Evolutionary conservation across 1,140 invertebrate species (phyloP), one percentile per base, ranked within the genome.

Genomic region (Diachasma alloeum): DNA sequence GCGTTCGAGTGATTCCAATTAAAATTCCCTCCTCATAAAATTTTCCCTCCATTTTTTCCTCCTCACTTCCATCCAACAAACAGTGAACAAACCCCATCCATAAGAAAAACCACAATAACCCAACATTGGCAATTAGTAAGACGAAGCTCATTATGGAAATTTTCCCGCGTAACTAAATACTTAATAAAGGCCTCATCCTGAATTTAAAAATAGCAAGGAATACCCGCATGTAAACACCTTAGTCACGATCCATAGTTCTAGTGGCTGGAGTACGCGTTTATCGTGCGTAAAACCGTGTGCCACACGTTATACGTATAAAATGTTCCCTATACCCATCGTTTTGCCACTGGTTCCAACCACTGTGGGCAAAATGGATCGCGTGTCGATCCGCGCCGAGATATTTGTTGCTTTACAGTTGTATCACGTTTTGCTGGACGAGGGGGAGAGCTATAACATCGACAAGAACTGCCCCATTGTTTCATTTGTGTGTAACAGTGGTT

Each of bases 341-440:
- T 68, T 68, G 59, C 59, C 59, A 63, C 59, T 26, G 59, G 19
- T 39, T 37, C 37, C 59, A 42, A 1, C 24, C 42, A 42, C 44
- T 46, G 17, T 31, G 37, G n/a, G 63, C 26, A 37, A 68, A 83
- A 81, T 75, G 76, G 80, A 82, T 89, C 84, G 87, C 87, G 87
- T 89, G 88, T 88, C 84, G 87, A 89, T 89, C 84, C 70, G 73
- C 80, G 78, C 74, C 76, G 77, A 88, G 87, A 89, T 89, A 89
- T 88, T 88, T 89, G 85, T 88, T 88, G 81, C 84, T 86, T 88
- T 86, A 82, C 82, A 86, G 86, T 83, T 84, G 83, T 87, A 87
- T 87, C 84, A 82, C 82, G 83, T 83, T 85, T 76, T 76, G 26
- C 17, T 75, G 36, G 83, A 84, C 37, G 68, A 59, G 53, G 39